phyloP scores from a whole-genome alignment of 2,888 invertebrate genomes.

The Acanthopleura granulata region DNA sequence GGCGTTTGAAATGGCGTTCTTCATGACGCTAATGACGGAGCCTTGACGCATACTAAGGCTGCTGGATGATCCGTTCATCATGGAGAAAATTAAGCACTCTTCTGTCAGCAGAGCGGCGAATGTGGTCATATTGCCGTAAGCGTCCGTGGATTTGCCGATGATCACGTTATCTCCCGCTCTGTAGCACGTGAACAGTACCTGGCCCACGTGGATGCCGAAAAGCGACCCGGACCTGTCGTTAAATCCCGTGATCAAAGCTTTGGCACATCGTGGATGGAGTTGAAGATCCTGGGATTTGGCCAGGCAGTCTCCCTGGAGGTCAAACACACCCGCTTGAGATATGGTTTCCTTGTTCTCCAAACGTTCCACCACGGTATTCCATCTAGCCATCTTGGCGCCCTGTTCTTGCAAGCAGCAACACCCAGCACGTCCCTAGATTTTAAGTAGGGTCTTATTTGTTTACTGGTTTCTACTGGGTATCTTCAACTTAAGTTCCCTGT shows the following conservation, averaged over 20 bases:
- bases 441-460: too few species aligned
- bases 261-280: not conserved
- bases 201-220: not conserved
- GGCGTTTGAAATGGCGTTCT: not conserved
- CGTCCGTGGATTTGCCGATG: not conserved
- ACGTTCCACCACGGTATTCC: not conserved
- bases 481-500: too few species aligned
- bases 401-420: too few species aligned
- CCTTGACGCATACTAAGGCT: not conserved
- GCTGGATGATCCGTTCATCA: constrained; percentile 1
- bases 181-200: not conserved
- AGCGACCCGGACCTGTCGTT: not conserved
- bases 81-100: not conserved
- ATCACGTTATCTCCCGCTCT: not conserved
- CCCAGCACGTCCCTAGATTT: too few species aligned
- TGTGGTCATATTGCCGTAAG: not conserved
- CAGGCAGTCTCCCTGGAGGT: not conserved
- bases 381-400: not conserved
- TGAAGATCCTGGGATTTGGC: not conserved
- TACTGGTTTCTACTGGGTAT: too few species aligned
- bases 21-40: not conserved
- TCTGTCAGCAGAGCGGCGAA: not conserved
- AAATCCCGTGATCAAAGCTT: not conserved
- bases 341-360: not conserved
- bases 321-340: not conserved